Conservation (phyloP, 1,140 invertebrate genomes). For the Drosophila nannoptera region DNA sequence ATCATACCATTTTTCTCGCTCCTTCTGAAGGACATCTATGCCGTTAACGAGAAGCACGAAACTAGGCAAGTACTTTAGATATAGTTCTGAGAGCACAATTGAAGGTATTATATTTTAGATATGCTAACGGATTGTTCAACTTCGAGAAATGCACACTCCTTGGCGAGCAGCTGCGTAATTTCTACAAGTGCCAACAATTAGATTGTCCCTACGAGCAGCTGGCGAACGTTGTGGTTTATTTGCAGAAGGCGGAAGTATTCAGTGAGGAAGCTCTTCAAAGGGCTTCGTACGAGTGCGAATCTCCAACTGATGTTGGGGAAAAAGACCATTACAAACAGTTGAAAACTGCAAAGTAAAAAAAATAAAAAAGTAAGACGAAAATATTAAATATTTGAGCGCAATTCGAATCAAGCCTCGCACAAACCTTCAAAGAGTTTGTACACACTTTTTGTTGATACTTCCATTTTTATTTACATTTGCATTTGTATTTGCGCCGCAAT, state of each 20-base stretch:
- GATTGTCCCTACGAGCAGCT: conserved; percentile 91
- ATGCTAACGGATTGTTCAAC: conserved; percentile 90
- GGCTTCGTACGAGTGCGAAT: conserved; percentile 93
- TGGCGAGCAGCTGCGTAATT: conserved; percentile 90
- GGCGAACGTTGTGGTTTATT: conserved; percentile 85
- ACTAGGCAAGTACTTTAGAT: conserved; percentile 32
- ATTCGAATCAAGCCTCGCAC: conserved; percentile 39
- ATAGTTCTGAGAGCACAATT: conserved; percentile 5
- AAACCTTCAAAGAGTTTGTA: conserved; percentile 22
- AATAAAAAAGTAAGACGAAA: no score
- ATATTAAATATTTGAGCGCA: no score
- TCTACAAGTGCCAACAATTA: conserved; percentile 91
- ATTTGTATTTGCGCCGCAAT: conserved; percentile 40
- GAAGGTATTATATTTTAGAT: conserved; percentile 80
- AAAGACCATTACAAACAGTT: conserved; percentile 90
- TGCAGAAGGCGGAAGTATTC: conserved; percentile 88
- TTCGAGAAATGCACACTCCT: conserved; percentile 93
- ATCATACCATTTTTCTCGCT: conserved; percentile 95
- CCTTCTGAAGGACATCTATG: conserved; percentile 93
- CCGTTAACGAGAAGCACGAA: conserved; percentile 88
- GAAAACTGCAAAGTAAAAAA: conserved; percentile 80
- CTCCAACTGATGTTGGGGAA: conserved; percentile 89
- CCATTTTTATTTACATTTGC: conserved; percentile 28
- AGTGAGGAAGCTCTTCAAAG: conserved; percentile 89
- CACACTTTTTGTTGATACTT: conserved; percentile 50